These are phyloP conservation scores for Forbesichthys agassizii DNA, from an alignment of 2,113 vertebrate species.

Conservation along the genomic window DNA sequence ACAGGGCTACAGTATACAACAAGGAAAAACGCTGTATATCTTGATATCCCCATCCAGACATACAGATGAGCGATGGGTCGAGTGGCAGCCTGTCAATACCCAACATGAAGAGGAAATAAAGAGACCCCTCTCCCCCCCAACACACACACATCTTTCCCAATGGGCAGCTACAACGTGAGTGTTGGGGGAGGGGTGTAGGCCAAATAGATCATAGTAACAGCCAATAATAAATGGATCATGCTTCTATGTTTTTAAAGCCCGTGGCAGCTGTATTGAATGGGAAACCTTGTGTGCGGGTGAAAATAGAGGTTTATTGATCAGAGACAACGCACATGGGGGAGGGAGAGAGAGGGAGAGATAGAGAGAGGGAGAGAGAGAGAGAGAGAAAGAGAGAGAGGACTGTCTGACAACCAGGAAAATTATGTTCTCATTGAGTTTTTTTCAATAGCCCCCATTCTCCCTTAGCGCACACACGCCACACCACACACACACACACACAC, in stretches of 20 bases:
- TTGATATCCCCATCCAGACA: slow-evolving; percentile 47
- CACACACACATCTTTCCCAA: slow-evolving; percentile 45
- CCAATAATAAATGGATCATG: slow-evolving; percentile 82
- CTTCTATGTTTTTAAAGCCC: slow-evolving; percentile 76
- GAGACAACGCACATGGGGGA: slow-evolving; percentile 59
- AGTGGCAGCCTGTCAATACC: slow-evolving; percentile 75
- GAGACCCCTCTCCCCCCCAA: slow-evolving; percentile 44
- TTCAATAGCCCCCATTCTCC: slow-evolving; percentile 55
- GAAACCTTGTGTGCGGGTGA: slow-evolving; percentile 75
- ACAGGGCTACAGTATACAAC: slow-evolving; percentile 23
- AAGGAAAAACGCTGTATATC: slow-evolving; percentile 46
- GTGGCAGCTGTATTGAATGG: slow-evolving; percentile 78
- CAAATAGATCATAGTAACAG: slow-evolving; percentile 78
- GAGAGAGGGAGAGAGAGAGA: slow-evolving; percentile 42
- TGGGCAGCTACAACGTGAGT: slow-evolving; percentile 68
- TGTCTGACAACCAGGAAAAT: slow-evolving; percentile 74
- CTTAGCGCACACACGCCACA: background rate
- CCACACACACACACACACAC: slow-evolving; percentile 2
- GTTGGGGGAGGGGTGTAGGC: slow-evolving; percentile 47
- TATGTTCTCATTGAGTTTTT: slow-evolving; percentile 70
- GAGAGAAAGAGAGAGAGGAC: slow-evolving; percentile 3
- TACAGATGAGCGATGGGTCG: slow-evolving; percentile 57
- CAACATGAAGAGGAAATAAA: slow-evolving; percentile 73
- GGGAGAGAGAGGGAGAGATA: slow-evolving; percentile 35
- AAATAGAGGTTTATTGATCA: slow-evolving; percentile 83